Evolutionary conservation across 2,797 vertebrate genomes (phyloP).

Genomic region (Antrozous pallidus): DNA sequence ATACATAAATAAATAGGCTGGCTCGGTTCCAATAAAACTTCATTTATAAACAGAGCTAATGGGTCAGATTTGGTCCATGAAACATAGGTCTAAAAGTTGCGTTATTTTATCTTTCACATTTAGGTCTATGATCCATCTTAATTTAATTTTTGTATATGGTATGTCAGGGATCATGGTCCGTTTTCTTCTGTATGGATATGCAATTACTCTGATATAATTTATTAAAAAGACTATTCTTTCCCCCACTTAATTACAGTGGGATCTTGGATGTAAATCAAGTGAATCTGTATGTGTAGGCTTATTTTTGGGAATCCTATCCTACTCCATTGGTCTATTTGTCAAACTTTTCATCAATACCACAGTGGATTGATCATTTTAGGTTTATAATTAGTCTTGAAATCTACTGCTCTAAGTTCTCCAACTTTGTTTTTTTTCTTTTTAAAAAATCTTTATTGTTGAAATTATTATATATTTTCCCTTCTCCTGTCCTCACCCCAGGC

Average conservation of each 20-base stretch:
- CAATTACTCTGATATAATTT: background rate
- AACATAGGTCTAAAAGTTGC: background rate
- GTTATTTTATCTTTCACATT: background rate
- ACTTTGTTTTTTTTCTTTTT: background rate
- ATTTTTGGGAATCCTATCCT: background rate
- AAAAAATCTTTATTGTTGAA: no score
- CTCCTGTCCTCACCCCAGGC: no score
- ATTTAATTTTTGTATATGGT: background rate
- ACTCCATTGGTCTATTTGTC: background rate
- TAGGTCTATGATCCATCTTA: background rate
- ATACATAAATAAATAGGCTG: background rate
- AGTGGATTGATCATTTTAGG: background rate
- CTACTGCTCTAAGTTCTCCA: background rate
- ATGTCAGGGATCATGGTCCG: background rate
- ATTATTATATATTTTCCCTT: no score
- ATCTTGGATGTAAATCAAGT: conserved; percentile 1
- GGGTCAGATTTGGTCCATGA: background rate
- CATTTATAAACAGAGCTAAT: background rate
- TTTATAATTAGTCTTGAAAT: background rate
- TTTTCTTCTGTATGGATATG: background rate
- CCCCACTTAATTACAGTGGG: background rate
- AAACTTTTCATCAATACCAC: background rate
- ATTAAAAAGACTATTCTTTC: background rate
- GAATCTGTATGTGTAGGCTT: background rate
- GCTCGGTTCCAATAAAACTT: background rate